Base-by-base conservation (phyloP, 2,888 invertebrate species). In the Liposcelis brunnea region DNA sequence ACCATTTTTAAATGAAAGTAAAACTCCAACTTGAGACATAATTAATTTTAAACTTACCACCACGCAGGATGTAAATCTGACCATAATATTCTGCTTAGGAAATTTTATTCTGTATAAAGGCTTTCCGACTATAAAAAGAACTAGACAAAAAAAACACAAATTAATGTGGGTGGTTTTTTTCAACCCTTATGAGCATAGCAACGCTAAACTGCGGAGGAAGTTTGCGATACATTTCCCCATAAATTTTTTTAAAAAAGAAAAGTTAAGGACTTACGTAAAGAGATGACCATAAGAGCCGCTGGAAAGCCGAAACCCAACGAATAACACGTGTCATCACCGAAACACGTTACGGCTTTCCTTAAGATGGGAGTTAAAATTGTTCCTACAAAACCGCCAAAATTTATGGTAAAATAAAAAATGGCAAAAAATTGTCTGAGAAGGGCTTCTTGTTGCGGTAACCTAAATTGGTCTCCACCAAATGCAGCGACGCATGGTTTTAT, bases 401-500 rank as follows among this genome's bases (percentile, higher is more conserved):
- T 87, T 54, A 85, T 85, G 19, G 77, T 72, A 59, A 85, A 82
- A 60, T 87, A 87, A 64, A 86, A 87, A 1, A 80, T 69, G 0
- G 84, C 83, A 62, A 87, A 87, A 61, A 82, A 87, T 38, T 72
- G 68, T 53, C 74, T 72, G 14, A 83, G 65, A 43, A 75, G 69
- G 48, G 70, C 67, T 51, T 74, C 73, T 61, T 84, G 77, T 46
- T 71, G 69, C 0, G 77, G 77, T n/a, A 78, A 60, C 10, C 67
- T 67, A 56, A 84, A 83, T 67, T 84, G 86, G 58, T 87, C 87
- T 2, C 84, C 87, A 2, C 86, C 87, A 58, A 89, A 87, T 0
- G 86, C 81, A 7, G 83, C 76, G 1, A 89, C 84, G 56, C 85
- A 87, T 0, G 87, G 85, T 56, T 89, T 89, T 50, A 87, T 84